Conservation (phyloP, 2,888 invertebrate genomes). For the Ophion obscuratus region DNA sequence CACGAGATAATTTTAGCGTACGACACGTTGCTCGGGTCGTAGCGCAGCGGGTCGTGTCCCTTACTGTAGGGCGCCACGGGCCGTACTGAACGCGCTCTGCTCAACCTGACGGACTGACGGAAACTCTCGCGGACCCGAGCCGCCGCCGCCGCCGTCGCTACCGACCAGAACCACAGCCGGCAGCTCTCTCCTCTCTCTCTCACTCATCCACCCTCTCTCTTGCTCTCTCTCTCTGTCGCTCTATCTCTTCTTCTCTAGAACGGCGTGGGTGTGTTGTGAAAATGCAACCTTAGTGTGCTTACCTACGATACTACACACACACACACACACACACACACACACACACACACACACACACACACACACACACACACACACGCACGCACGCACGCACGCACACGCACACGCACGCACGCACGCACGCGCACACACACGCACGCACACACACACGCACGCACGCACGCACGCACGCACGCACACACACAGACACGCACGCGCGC, state of each 20-base stretch:
- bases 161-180: slow-evolving; percentile 49
- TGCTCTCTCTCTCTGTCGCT: neutral
- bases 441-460: no score
- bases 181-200: slow-evolving; percentile 27
- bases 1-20: neutral
- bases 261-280: slow-evolving; percentile 42
- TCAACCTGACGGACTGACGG: slow-evolving; percentile 78
- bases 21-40: neutral
- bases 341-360: no score
- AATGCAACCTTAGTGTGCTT: neutral
- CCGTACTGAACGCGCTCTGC: slow-evolving; percentile 78
- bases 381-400: no score
- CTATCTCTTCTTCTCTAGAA: neutral
- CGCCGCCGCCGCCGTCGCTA: slow-evolving; percentile 51
- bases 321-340: no score
- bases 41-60: slow-evolving; percentile 68
- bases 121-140: slow-evolving; percentile 71
- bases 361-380: no score
- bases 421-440: no score
- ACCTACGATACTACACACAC: no score
- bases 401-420: no score
- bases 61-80: slow-evolving; percentile 81
- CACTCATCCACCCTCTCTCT: neutral
- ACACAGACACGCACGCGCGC: no score
- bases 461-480: no score